Base-by-base conservation (phyloP, 2,888 invertebrate genomes). In the Sisyra nigra region DNA sequence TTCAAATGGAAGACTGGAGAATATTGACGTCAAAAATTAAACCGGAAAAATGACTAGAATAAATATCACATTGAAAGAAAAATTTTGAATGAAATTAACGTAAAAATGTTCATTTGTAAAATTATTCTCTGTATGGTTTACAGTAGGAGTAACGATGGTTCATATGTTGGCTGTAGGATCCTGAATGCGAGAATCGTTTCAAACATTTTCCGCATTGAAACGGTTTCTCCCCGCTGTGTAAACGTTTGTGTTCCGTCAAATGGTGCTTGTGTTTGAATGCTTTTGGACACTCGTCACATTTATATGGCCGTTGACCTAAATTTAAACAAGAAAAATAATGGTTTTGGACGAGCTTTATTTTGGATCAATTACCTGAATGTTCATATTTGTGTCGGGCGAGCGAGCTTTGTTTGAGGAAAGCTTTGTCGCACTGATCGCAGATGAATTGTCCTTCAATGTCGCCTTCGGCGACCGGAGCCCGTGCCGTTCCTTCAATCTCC, bases 201-300 rank as follows among this genome's bases (percentile, higher is more conserved):
- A 93, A 78, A 68, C 98, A 98, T 73, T 98, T 98, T 65, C 81
- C 79, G 70, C 98, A 99, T 68, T 96, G 92, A 67, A 94, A 96
- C 40, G 92, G 92, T 63, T 92, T 92, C 67, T 92, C 91, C 42
- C 98, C 98, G 53, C 88, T 93, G 69, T 98, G 98, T 51, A 99
- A 74, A 48, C 98, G 82, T 65, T 92, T 91, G 73, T 98, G 98
- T 68, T 99, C 98, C 46, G 97, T 98, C 57, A 98, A 74, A 66
- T 98, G 98, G 66, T 98, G 98, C 71, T 98, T 99, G 74, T 98
- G 98, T 66, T 99, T 98, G 74, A 98, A 98, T 47, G 98, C 97
- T 63, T 96, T 98, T 35, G 86, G 80, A 64, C 98, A 98, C 57
- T 91, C 84, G 62, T 88, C 79, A 67, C 98, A 98, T 65, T 93